Evolutionary conservation across 2,888 invertebrate species (phyloP).

Genomic region (Nowickia ferox): DNA sequence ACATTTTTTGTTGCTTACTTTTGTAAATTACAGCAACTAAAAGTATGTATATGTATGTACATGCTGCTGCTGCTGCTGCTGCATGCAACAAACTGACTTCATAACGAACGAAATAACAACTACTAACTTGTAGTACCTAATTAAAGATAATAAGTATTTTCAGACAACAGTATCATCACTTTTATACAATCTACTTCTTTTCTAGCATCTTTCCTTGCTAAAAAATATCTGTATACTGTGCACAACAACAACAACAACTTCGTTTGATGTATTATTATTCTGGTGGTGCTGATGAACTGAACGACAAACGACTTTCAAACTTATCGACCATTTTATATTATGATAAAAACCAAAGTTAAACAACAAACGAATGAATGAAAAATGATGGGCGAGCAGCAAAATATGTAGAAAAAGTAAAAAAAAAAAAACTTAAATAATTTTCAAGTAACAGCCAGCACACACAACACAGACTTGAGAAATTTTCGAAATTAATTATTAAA

Average conservation of each 20-base stretch:
- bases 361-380: constrained; percentile 20
- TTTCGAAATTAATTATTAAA: constrained; percentile 43
- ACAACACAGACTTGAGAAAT: constrained; percentile 38
- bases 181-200: constrained; percentile 52
- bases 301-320: constrained; percentile 30
- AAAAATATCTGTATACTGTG: not conserved
- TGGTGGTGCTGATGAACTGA: constrained; percentile 28
- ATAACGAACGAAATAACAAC: constrained; percentile 45
- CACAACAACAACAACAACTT: not conserved
- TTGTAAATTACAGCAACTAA: constrained; percentile 40
- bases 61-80: constrained; percentile 9
- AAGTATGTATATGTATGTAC: constrained; percentile 20
- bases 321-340: constrained; percentile 59
- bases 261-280: not conserved
- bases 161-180: constrained; percentile 71
- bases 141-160: constrained; percentile 72
- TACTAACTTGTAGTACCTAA: constrained; percentile 62
- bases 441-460: constrained; percentile 13
- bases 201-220: constrained; percentile 17
- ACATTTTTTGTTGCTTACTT: constrained; percentile 23
- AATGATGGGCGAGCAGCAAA: constrained; percentile 11
- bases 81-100: constrained; percentile 53
- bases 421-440: constrained; percentile 14
- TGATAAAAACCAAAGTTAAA: constrained; percentile 46
- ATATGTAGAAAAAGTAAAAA: not conserved